A percentile compares a stretch with the other conserved stretches of the same genome.
phyloP scores from a whole-genome alignment of 2,113 vertebrate species.

The Microcebus ravelobensis region DNA sequence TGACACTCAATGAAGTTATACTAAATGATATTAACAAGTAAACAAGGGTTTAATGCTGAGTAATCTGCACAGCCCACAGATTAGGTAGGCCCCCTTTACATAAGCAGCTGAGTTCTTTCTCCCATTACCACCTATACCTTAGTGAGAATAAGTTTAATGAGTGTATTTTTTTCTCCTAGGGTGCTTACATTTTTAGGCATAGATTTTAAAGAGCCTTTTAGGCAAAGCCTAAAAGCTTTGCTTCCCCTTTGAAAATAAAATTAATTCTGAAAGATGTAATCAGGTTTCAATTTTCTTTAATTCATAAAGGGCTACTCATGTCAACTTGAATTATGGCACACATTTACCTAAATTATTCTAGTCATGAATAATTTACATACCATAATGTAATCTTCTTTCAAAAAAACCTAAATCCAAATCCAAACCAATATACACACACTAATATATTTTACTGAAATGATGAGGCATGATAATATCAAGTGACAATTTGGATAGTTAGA shows the following conservation, averaged over 20 bases:
- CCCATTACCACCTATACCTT: not conserved
- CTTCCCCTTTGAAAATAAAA: not conserved
- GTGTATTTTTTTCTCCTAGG: not conserved
- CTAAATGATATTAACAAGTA: not conserved
- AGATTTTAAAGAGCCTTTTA: not conserved
- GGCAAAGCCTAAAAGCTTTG: not conserved
- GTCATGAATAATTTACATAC: not conserved
- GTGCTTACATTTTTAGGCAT: not conserved
- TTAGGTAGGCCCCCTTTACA: not conserved
- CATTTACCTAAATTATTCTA: not conserved
- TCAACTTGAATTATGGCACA: not conserved
- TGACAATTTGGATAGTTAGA: not conserved
- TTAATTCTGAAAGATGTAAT: not conserved
- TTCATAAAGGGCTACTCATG: not conserved
- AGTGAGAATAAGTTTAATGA: not conserved
- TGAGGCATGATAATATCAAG: not conserved
- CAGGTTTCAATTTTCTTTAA: not conserved
- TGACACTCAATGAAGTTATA: not conserved
- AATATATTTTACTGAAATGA: not conserved
- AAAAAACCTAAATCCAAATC: not conserved
- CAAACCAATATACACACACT: not conserved
- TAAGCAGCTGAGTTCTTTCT: not conserved
- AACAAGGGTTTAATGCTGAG: not conserved
- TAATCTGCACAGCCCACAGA: not conserved
- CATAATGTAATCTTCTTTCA: not conserved